Evolutionary conservation across 2,888 invertebrate genomes (phyloP), one percentile per base, ranked within the genome.

Genomic region (Oligia latruncula): DNA sequence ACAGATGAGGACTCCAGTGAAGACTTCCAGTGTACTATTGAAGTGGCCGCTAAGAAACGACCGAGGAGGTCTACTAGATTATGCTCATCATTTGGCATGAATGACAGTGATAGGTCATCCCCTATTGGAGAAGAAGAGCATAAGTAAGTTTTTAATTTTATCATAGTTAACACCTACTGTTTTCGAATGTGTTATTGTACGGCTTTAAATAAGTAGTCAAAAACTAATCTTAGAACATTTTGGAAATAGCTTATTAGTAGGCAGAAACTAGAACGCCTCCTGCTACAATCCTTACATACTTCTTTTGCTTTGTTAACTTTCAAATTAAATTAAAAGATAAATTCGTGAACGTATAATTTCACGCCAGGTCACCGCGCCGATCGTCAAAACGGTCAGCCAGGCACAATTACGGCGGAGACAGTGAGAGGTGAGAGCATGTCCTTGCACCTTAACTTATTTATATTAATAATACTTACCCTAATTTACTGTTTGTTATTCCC

Each of bases 1-100:
- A 95, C 94, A 0, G 96, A 96, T 65, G 95, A 94, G 71, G 93
- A 92, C 67, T 90, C 92, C 17, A 95, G 95, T 88, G 95, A 95
- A 29, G 95, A 95, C 49, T 95, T 94, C 84, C 91, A 91, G 71
- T 94, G 93, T 76, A 85, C 92, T 0, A 87, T 93, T 2, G 93
- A 92, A 9, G 89, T 89, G 0, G 89, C 92, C 0, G 87, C 91
- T 64, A 90, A 90, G 43, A 91, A 91, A 9, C 86, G 92, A 0
- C 93, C 94, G 0, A 89, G 94, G 8, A 89, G 95, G 52, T 94
- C 95, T 0, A 92, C 93, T 1, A 88, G 95, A 40, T 89, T 94
- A 11, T 92, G 92, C 78, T 94, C 94, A 0, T 89, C 92, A 4
- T 92, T 89, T 72, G 91, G 90, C 15, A 87, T 88, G 68, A 90